Evolutionary conservation across 1,140 invertebrate genomes (phyloP), one percentile per base, ranked within the genome.

Genomic region (Brachionus manjavacas): DNA sequence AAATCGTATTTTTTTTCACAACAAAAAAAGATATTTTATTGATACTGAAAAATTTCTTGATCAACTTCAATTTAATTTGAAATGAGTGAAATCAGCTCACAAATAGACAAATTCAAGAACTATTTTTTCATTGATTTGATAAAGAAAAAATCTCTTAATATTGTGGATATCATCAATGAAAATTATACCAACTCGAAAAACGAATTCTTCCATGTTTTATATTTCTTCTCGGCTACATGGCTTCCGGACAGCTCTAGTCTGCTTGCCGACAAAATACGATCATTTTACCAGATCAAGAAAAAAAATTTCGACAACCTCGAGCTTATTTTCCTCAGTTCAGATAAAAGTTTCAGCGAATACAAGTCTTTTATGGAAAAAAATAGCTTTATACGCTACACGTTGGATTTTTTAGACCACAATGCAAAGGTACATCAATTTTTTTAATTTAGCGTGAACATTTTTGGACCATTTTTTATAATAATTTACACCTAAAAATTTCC

Each of bases 151-250:
- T 6, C 31, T n/a, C 3, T 81, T 35, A 55, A 64, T 20, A 6
- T 81, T 43, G 52, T 35, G n/a, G 52, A 81, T 1, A 23, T 81
- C 0, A 64, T 81, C 9, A 55, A 81, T 35, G 79, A 81, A 1
- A 43, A 25, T 28, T 76, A 68, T 25, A 14, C 14, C 8, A 41
- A 68, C 43, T 64, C 79, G 0, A 43, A 23, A 14, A 64, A 4
- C 11, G 31, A 81, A 8, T 20, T 55, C 12, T 68, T 81, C 12
- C 4, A 81, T 81, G 16, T 64, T 8, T 4, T 81, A 9, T 68
- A 66, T 31, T 81, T 55, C 41, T 81, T 81, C 23, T 35, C 79
- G n/a, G 79, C 79, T 2, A 46, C n/a, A 20, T 81, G 79, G 79
- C 12, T 81, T 4, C 79, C 79, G 3, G 31, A 64, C 39, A 25